Percentiles rank a stretch among this genome's conserved stretches.
Evolutionary conservation across 2,113 vertebrate species (phyloP).

Genomic region (Trinectes maculatus): DNA sequence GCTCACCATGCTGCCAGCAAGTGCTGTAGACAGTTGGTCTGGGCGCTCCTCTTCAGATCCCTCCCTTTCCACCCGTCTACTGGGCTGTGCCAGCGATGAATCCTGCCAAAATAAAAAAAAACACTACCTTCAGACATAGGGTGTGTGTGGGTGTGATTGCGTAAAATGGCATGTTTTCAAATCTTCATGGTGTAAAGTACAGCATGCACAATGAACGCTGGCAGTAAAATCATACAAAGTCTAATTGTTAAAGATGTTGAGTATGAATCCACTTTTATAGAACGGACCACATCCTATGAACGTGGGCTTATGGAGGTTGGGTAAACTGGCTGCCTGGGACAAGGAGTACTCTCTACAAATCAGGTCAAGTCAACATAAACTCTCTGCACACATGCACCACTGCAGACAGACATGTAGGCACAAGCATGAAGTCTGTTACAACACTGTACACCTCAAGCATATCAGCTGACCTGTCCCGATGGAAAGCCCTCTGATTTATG

Average conservation of each 20-base stretch:
- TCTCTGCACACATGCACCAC: constrained; percentile 10
- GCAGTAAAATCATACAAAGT: constrained; percentile 13
- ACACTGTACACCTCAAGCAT: constrained; percentile 16
- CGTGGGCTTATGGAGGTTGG: background rate
- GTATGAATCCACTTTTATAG: background rate
- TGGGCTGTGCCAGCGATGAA: constrained; percentile 63
- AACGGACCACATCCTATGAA: background rate
- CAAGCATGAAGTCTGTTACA: constrained; percentile 35
- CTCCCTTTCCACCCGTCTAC: constrained; percentile 69
- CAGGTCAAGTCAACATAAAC: constrained; percentile 52
- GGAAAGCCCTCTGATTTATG: constrained; percentile 46
- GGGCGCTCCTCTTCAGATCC: constrained; percentile 67
- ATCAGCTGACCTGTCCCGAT: constrained; percentile 31
- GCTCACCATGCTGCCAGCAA: constrained; percentile 80
- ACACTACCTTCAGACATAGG: constrained; percentile 49
- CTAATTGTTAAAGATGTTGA: background rate
- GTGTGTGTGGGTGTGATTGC: constrained; percentile 21
- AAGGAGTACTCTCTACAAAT: constrained; percentile 11
- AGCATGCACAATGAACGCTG: constrained; percentile 16
- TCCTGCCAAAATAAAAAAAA: constrained; percentile 68
- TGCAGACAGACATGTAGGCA: constrained; percentile 44
- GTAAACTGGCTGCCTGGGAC: background rate
- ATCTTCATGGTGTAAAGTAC: constrained; percentile 33
- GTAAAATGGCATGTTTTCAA: constrained; percentile 34
- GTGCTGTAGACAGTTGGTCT: constrained; percentile 53